Percentiles rank a stretch among this genome's conserved stretches.
Conservation (phyloP, 2,113 vertebrate species). For the Larimichthys crocea region DNA sequence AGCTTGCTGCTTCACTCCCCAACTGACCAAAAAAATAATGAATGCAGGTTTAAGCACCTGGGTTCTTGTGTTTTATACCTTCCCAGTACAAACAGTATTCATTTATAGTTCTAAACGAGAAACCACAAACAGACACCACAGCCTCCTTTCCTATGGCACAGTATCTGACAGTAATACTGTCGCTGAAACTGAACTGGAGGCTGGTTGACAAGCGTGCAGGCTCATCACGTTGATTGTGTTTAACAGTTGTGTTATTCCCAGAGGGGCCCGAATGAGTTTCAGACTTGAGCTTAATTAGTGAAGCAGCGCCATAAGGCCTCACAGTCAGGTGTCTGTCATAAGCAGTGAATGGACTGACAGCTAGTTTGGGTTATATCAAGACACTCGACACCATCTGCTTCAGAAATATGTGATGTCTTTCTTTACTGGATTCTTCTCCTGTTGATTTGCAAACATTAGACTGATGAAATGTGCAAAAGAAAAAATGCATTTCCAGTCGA, state of each 20-base stretch:
- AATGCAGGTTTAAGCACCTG: too few species aligned
- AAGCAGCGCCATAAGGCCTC: constrained; percentile 58
- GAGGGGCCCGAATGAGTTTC: constrained; percentile 20
- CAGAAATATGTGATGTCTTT: constrained; percentile 18
- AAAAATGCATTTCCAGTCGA: background rate
- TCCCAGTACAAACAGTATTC: background rate
- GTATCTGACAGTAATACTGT: background rate
- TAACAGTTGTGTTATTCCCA: constrained; percentile 47
- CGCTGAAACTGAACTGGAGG: background rate
- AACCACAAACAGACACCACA: background rate
- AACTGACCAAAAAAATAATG: too few species aligned
- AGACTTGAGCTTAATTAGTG: constrained; percentile 52
- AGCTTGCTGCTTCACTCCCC: too few species aligned
- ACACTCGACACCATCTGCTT: constrained; percentile 52
- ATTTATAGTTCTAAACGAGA: background rate
- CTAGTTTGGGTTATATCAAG: constrained; percentile 30
- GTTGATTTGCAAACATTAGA: constrained; percentile 12
- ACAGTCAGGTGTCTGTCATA: constrained; percentile 66
- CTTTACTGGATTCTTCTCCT: background rate
- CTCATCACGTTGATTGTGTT: constrained; percentile 37
- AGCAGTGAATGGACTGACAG: constrained; percentile 44
- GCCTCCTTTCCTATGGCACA: too few species aligned
- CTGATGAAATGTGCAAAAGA: background rate
- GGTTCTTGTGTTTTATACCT: background rate
- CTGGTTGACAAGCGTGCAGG: constrained; percentile 34